Base-by-base conservation (phyloP, 2,797 vertebrate species). In the Apodemus agrarius region DNA sequence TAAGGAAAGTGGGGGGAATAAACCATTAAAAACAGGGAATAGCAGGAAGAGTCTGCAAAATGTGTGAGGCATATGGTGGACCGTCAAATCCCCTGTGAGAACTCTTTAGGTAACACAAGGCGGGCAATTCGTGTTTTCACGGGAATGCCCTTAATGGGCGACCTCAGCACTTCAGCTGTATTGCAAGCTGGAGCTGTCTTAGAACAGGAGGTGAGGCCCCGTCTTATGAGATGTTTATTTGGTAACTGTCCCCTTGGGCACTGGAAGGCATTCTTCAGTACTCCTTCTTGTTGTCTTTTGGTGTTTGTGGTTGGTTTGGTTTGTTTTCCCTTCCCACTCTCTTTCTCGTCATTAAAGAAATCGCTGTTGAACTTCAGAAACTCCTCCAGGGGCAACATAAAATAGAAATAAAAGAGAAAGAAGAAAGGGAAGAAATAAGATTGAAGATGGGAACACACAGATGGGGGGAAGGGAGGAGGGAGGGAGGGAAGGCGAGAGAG, bases 61-160 rank as follows among this genome's bases (percentile, higher is more conserved):
- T 81, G 84, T 54, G 88, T 90, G 95, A 95, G 90, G 95, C 19
- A 22, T 19, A 87, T 90, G 83, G 78, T 59, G 9, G 94, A 93
- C 37, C 97, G 97, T 95, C 97, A 96, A 97, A 89, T 96, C 87
- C 95, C 78, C 90, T 96, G 95, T 74, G 93, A 92, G 72, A 95
- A 95, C 95, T 92, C 93, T 40, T 12, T 90, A 92, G 93, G 96
- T 94, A 97, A 97, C 92, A 94, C 0, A 7, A 97, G 92, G 96
- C 90, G 93, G 80, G 95, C 83, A 89, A 80, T 98, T 98, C 95
- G 97, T 98, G 98, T 98, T 97, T 98, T 96, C 95, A 96, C 92
- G 89, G 67, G 96, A 98, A 98, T 95, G 69, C 89, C 81, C 94
- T 97, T 96, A 97, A 96, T 96, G 95, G 90, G 40, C 90, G 46